Evolutionary conservation across 2,797 vertebrate species (phyloP), one percentile per base, ranked within the genome.

Genomic region (Cyclura pinguis): DNA sequence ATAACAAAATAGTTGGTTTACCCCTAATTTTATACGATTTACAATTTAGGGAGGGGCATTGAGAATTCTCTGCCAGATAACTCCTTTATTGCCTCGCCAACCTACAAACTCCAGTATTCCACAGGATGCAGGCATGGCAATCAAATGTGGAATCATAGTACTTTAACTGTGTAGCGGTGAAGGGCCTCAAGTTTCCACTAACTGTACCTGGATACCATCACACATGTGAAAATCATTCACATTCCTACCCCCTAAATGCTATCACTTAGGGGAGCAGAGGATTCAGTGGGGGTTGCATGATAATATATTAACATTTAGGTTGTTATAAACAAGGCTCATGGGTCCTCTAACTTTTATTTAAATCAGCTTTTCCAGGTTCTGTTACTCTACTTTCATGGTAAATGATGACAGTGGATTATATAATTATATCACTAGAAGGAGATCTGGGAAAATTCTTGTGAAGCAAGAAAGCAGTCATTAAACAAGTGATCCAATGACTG

Each of bases 271-370:
- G 88, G 62, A 50, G 78, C 32, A 74, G 91, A 93, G 1, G 88
- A 93, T 76, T 85, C 52, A 59, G n/a, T 57, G 9, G 84, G 80
- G 92, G 72, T 47, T 91, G 74, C 91, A 64, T 77, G 91, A 87
- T 86, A 88, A 92, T 78, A 94, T 93, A 94, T 92, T 91, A 93
- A 47, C 89, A 91, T 94, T 95, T 86, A 93, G 92, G 73, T 42
- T 38, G 1, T 85, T 88, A 90, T 0, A 85, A 92, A 94, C 0
- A 22, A 20, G 92, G 62, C 35, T 92, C 87, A 81, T 16, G n/a
- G 32, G 90, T 93, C 90, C 57, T 89, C 24, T 50, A 29, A 42
- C 73, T 92, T 95, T 91, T 88, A 91, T 90, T 93, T 86, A 93
- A 84, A 93, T 91, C 88, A 96, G 85, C 6, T 94, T 92, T 92